Conservation (phyloP, 2,113 vertebrate genomes). For the Rissa tridactyla region DNA sequence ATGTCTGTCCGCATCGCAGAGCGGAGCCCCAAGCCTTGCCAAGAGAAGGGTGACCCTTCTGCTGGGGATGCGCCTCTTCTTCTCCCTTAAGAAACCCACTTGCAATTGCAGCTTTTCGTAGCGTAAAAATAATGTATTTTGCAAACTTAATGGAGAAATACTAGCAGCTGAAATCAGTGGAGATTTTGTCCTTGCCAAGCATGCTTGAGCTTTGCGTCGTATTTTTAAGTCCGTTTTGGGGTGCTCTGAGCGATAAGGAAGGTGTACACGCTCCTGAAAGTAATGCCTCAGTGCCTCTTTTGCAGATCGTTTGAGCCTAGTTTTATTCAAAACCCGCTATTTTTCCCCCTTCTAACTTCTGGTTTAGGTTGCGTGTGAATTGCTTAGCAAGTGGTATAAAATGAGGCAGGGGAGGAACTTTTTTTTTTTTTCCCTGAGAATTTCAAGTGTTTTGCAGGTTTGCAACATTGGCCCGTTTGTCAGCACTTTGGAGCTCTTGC, state of each 20-base stretch:
- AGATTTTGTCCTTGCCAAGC: not conserved
- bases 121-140: not conserved
- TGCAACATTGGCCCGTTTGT: not conserved
- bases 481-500: not conserved
- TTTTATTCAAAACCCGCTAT: not conserved
- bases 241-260: not conserved
- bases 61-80: rapidly evolving
- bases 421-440: not conserved
- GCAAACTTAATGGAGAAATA: not conserved
- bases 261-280: rapidly evolving
- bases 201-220: not conserved
- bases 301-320: not conserved
- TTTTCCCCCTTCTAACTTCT: not conserved
- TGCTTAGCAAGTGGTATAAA: not conserved
- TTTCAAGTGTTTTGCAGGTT: not conserved
- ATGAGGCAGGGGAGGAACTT: not conserved
- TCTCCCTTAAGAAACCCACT: not conserved
- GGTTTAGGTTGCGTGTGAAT: rapidly evolving
- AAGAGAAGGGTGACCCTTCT: not conserved
- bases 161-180: not conserved
- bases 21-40: not conserved
- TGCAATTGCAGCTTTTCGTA: not conserved
- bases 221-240: not conserved
- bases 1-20: not conserved
- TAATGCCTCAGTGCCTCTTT: not conserved